phyloP scores from a whole-genome alignment of 1,140 invertebrate genomes.

The Drosophila yakuba region DNA sequence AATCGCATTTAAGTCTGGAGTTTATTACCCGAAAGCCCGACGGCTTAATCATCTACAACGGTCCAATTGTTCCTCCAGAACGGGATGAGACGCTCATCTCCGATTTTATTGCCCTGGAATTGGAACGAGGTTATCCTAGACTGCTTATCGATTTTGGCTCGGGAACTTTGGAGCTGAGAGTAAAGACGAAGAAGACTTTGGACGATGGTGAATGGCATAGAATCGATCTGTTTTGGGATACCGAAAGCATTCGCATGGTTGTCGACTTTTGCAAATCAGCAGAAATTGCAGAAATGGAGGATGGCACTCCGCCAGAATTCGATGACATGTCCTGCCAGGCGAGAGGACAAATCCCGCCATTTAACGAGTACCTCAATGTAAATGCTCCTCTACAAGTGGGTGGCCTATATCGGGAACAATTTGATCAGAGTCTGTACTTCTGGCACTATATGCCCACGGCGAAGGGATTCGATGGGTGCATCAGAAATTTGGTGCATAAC shows the following conservation, averaged over 20 bases:
- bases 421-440: slow-evolving; percentile 93
- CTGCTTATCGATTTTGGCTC: slow-evolving; percentile 98
- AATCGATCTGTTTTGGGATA: slow-evolving; percentile 97
- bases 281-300: slow-evolving; percentile 93
- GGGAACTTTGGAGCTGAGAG: slow-evolving; percentile 94
- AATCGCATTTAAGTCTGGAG: slow-evolving; percentile 96
- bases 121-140: slow-evolving; percentile 95
- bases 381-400: slow-evolving; percentile 97
- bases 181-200: slow-evolving; percentile 94
- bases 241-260: slow-evolving; percentile 95
- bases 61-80: slow-evolving; percentile 96
- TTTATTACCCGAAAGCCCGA: slow-evolving; percentile 96
- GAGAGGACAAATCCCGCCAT: slow-evolving; percentile 94
- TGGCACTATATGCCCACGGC: slow-evolving; percentile 94
- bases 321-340: slow-evolving; percentile 95
- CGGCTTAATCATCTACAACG: slow-evolving; percentile 98
- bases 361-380: slow-evolving; percentile 98
- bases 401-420: slow-evolving; percentile 93
- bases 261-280: slow-evolving; percentile 96
- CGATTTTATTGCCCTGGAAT: slow-evolving; percentile 97
- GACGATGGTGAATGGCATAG: slow-evolving; percentile 98
- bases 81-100: slow-evolving; percentile 94
- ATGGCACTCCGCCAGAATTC: slow-evolving; percentile 93
- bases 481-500: slow-evolving; percentile 97
- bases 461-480: slow-evolving; percentile 97